phyloP scores from a whole-genome alignment of 2,113 vertebrate species.

The Bubo scandiacus region DNA sequence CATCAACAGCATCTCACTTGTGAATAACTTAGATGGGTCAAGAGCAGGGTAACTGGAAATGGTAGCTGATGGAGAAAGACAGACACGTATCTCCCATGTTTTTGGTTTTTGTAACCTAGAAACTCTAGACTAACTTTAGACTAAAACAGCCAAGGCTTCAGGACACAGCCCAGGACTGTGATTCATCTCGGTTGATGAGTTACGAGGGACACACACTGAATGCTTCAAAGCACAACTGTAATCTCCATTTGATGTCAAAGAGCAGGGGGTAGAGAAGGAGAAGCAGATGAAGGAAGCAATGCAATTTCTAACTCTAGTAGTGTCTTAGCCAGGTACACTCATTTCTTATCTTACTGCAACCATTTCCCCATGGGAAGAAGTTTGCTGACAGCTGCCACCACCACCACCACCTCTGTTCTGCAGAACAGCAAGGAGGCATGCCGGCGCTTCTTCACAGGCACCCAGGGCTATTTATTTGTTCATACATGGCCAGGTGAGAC shows the following conservation, averaged over 20 bases:
- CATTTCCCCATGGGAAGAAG: not conserved
- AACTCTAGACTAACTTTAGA: not conserved
- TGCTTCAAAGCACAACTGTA: not conserved
- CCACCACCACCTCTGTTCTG: not conserved
- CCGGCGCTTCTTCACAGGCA: not conserved
- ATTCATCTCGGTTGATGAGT: not conserved
- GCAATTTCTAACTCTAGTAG: not conserved
- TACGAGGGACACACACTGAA: rapidly evolving
- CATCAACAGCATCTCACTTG: not conserved
- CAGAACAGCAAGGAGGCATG: not conserved
- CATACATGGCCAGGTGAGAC: not conserved
- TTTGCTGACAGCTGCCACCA: not conserved
- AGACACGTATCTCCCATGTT: rapidly evolving
- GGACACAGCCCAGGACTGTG: not conserved
- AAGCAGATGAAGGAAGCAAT: not conserved
- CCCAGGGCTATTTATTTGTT: not conserved
- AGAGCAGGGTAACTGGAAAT: not conserved
- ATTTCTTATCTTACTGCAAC: not conserved
- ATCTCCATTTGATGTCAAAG: not conserved
- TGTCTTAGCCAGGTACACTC: not conserved
- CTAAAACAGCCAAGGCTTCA: not conserved
- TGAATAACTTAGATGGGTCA: not conserved
- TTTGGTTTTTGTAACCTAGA: not conserved
- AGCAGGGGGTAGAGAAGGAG: not conserved
- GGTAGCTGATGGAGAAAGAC: not conserved